Evolutionary conservation across 2,888 invertebrate genomes (phyloP).

Genomic region (Athripsodes cinereus): DNA sequence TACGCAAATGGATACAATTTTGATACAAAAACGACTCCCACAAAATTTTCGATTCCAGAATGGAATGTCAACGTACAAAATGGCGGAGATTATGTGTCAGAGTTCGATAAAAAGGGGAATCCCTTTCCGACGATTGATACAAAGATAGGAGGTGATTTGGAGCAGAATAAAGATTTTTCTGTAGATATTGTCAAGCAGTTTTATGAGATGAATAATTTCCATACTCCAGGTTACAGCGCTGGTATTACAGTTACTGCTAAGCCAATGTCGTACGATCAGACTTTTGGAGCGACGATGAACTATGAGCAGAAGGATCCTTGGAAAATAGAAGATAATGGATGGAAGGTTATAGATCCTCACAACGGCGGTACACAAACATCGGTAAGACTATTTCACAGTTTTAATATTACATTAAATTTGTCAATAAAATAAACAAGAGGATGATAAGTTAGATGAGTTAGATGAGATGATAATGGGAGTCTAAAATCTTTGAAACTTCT

Average conservation of each 20-base stretch:
- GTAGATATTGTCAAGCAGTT: background rate
- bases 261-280: background rate
- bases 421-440: too few relatives aligned
- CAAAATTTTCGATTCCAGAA: slow-evolving; percentile 9
- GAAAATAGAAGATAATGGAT: background rate
- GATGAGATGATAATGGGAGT: too few relatives aligned
- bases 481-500: too few relatives aligned
- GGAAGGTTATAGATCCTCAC: background rate
- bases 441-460: too few relatives aligned
- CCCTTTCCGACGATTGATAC: background rate
- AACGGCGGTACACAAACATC: background rate
- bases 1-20: too few relatives aligned
- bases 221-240: background rate
- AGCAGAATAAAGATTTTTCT: background rate
- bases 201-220: background rate
- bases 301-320: background rate
- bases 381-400: background rate
- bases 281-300: background rate
- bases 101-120: slow-evolving; percentile 20
- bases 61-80: background rate
- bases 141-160: background rate
- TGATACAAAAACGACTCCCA: background rate
- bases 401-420: too few relatives aligned
- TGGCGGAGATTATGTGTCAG: slow-evolving; percentile 14
- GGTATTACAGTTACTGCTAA: background rate